A percentile compares a stretch with the other conserved stretches of the same genome.
Evolutionary conservation across 2,888 invertebrate genomes (phyloP).

Genomic region (Nomada goodeniana): DNA sequence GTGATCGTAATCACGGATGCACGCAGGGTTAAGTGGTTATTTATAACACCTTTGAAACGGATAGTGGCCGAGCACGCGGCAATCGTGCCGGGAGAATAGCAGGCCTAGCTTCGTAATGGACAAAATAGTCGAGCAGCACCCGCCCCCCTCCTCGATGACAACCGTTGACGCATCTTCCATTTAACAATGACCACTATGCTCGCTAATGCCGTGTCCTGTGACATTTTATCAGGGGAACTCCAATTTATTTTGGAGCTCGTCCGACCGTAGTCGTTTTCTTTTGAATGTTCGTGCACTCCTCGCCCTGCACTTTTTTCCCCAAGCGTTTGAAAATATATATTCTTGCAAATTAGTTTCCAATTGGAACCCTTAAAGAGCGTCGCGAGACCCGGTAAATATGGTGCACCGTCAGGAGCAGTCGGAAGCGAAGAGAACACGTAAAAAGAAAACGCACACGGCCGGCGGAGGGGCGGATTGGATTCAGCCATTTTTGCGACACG

Average conservation of each 20-base stretch:
- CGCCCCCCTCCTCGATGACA: constrained; percentile 28
- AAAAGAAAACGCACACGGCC: constrained; percentile 11
- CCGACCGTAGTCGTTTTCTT: no score
- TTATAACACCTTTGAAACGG: constrained; percentile 73
- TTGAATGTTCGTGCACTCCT: no score
- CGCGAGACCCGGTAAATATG: not conserved
- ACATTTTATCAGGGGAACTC: no score
- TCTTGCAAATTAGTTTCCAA: not conserved
- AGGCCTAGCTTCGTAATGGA: constrained; percentile 47
- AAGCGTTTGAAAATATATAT: not conserved
- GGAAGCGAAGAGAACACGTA: not conserved
- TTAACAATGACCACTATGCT: not conserved
- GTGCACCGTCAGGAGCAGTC: not conserved
- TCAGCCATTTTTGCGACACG: constrained; percentile 67
- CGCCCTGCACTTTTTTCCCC: no score
- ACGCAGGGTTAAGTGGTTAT: constrained; percentile 66
- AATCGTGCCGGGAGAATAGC: constrained; percentile 45
- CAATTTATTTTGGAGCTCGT: no score
- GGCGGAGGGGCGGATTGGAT: constrained; percentile 43
- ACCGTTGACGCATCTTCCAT: constrained; percentile 23
- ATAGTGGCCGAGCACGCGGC: constrained; percentile 56
- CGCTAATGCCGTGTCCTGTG: no score
- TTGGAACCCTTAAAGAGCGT: not conserved
- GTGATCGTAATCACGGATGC: constrained; percentile 73
- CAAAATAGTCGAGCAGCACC: constrained; percentile 36